Base-by-base conservation (phyloP, 2,797 vertebrate genomes). In the Coluber constrictor region DNA sequence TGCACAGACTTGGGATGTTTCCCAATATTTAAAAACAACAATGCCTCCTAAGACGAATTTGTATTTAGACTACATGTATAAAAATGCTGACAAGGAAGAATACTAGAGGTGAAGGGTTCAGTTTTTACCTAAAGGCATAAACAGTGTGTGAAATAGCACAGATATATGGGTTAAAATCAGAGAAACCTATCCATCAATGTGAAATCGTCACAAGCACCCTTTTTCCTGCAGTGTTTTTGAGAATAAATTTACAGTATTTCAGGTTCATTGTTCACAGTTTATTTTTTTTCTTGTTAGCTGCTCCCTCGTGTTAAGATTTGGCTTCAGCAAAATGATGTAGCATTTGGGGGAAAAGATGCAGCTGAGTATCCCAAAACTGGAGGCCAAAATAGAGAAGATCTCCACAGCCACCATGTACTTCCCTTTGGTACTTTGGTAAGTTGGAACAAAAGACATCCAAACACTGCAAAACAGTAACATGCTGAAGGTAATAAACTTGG, bases 401-500 rank as follows among this genome's bases (percentile, higher is more conserved):
- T 93, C 94, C 90, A 91, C 57, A 12, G 86, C 60, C 23, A 87
- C 92, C 66, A 37, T 88, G 51, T 47, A 74, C 29, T 83, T 91
- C 9, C 92, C 92, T 18, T 87, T 74, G 3, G 66, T 90, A 27
- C 90, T 57, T 32, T 79, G 70, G 47, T 89, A 54, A 43, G 91
- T 29, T 91, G 92, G 59, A 87, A 93, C 60, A 90, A 12, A 18
- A 20, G 74, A 47, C 66, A 90, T 3, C 92, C 91, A 94, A 32
- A 93, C 87, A 20, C 57, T 89, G 87, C 93, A 93, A 47, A 93
- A 93, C 1, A 93, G 32, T 18, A 93, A 12, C 94, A 94, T 95
- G 86, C 94, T 94, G 90, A 95, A 95, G 16, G 93, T 94, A 83
- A 94, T 94, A 5, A 92, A 86, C 23, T 95, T 94, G 56, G 94